Conservation (phyloP, 1,140 invertebrate species). For the Wiebesia pumilae region DNA sequence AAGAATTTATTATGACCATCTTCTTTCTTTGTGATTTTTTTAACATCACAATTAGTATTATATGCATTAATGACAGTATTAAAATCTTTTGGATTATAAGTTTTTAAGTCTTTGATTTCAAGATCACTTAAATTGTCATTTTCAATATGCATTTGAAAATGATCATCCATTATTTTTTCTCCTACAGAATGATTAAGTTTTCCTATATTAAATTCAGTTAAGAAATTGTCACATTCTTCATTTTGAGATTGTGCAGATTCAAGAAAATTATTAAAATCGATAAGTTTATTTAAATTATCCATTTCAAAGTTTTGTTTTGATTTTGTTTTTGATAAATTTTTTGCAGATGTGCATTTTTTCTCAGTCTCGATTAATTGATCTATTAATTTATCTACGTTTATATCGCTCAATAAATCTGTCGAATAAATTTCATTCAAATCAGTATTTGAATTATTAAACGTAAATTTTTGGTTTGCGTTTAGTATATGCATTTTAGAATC, state of each 20-base stretch:
- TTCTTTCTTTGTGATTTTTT: neutral
- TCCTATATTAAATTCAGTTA: neutral
- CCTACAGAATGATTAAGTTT: neutral
- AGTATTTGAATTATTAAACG: neutral
- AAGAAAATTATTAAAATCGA: neutral
- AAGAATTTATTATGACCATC: neutral
- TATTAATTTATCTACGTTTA: constrained; percentile 36
- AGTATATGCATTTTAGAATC: neutral
- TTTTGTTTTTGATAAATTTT: neutral
- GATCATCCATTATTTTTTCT: neutral
- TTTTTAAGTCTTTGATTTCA: neutral
- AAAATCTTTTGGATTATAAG: neutral
- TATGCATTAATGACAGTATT: neutral
- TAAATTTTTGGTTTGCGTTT: neutral
- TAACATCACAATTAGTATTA: neutral
- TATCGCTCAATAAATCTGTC: constrained; percentile 31
- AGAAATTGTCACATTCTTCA: neutral
- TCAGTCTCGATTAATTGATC: constrained; percentile 42
- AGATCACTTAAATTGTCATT: neutral
- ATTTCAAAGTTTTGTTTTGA: neutral
- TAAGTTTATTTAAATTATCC: constrained; percentile 12
- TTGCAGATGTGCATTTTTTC: constrained; percentile 18
- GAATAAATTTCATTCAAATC: neutral
- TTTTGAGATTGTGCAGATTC: neutral
- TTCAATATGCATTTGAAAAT: neutral